A percentile compares a stretch with the other conserved stretches of the same genome.
These are phyloP conservation scores for Equus quagga DNA, from an alignment of 2,113 vertebrate species.

Conservation along the genomic window DNA sequence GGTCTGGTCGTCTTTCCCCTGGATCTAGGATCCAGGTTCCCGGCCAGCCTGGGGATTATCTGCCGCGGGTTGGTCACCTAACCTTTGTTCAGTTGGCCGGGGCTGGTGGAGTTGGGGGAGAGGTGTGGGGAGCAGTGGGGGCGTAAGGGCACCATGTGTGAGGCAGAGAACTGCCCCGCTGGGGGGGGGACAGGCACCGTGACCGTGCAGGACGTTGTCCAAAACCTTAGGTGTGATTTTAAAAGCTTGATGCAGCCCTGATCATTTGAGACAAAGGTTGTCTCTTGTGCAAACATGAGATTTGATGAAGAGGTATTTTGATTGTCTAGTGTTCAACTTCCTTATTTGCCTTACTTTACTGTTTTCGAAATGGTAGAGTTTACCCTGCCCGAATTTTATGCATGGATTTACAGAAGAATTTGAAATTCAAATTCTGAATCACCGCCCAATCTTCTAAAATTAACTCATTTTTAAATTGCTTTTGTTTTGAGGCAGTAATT, in stretches of 20 bases:
- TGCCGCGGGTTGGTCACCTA: neutral
- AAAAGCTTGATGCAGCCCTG: neutral
- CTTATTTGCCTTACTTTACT: neutral
- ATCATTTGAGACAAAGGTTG: neutral
- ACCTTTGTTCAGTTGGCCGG: neutral
- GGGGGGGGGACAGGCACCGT: neutral
- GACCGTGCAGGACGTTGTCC: neutral
- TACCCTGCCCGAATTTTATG: neutral
- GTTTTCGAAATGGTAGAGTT: neutral
- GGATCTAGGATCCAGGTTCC: fast-evolving
- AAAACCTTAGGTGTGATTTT: neutral
- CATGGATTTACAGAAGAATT: neutral
- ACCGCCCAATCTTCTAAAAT: neutral
- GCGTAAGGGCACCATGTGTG: neutral
- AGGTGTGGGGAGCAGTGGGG: neutral
- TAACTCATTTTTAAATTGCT: neutral
- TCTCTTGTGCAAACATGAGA: neutral
- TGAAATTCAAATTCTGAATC: slow-evolving; percentile 5
- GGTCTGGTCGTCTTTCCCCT: neutral
- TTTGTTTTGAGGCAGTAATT: neutral
- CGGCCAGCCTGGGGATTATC: neutral
- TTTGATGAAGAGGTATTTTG: neutral
- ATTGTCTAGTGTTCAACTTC: neutral
- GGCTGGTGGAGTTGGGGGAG: neutral
- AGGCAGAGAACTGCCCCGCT: neutral